Evolutionary conservation across 2,888 invertebrate genomes (phyloP).

Genomic region (Hyppa rectilinea): DNA sequence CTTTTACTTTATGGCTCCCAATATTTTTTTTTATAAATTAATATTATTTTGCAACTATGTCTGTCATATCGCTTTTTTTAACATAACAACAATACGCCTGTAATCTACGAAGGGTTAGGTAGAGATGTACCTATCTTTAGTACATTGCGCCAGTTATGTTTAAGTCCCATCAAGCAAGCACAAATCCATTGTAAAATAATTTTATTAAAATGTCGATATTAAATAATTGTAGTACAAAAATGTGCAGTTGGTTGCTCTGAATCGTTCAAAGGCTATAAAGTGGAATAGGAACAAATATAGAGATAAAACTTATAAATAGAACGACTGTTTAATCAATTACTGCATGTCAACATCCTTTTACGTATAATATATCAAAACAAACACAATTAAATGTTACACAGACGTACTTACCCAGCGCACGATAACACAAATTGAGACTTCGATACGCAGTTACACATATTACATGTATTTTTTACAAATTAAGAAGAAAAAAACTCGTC

Average conservation of each 20-base stretch:
- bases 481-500: constrained; percentile 1
- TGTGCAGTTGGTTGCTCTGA: constrained; percentile 13
- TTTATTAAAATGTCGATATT: neutral
- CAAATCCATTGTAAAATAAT: neutral
- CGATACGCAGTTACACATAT: neutral
- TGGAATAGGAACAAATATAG: constrained; percentile 46
- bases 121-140: neutral
- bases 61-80: neutral
- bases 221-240: constrained; percentile 2
- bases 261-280: constrained; percentile 38
- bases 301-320: constrained; percentile 58
- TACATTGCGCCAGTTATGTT: neutral
- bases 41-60: neutral
- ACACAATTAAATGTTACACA: constrained; percentile 37
- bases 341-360: constrained; percentile 49
- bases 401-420: constrained; percentile 5
- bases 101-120: neutral
- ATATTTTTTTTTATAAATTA: neutral
- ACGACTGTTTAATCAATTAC: constrained; percentile 49
- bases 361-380: constrained; percentile 41
- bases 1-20: neutral
- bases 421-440: constrained; percentile 34
- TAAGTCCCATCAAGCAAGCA: neutral
- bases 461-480: neutral
- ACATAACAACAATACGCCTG: neutral